Base-by-base conservation (phyloP, 2,113 vertebrate genomes). In the Poecilia latipinna region DNA sequence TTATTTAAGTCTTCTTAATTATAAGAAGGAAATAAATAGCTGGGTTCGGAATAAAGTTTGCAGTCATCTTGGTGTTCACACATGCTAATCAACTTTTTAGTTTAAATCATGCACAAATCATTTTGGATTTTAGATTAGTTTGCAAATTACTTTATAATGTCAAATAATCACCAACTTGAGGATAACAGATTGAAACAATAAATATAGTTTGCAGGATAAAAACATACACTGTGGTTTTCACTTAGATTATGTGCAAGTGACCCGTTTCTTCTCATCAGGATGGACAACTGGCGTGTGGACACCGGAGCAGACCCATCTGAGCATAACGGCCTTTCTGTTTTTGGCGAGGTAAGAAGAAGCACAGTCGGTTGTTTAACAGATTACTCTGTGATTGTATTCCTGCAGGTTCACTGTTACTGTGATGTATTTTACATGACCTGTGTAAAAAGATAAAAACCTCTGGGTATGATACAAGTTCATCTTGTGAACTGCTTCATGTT, bases 201-300 rank as follows among this genome's bases (percentile, higher is more conserved):
- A 69, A 60, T 54, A 4, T 3, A 62, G 3, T 24, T 44, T 31
- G 4, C 17, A 33, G 12, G 12, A 12, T 68, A 29, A 0, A 61
- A 69, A 31, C 39, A 33, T 65, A 0, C 54, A 28, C 22, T 1
- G 3, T 44, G 17, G n/a, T 57, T 66, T 24, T 54, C 10, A 24
- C 22, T 57, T 10, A 48, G 17, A 6, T 48, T 48, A 19, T 48
- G 4, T 48, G 5, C 1, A 19, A 48, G 44, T 48, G 15, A 17
- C 13, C 17, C 62, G 28, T 22, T 61, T 29, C 54, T 17, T 37
- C 3, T 65, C 48, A 0, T 68, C 84, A 99, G 97, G 98, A 96
- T 90, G 0, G 97, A 99, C 88, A 99, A 98, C 90, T 99, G 97
- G 98, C 93, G 91, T 51, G 96, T 98, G 26, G 97, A 99, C 79